These are phyloP conservation scores for Abrostola triplasia DNA, from an alignment of 2,888 invertebrate genomes.

Conservation along the genomic window DNA sequence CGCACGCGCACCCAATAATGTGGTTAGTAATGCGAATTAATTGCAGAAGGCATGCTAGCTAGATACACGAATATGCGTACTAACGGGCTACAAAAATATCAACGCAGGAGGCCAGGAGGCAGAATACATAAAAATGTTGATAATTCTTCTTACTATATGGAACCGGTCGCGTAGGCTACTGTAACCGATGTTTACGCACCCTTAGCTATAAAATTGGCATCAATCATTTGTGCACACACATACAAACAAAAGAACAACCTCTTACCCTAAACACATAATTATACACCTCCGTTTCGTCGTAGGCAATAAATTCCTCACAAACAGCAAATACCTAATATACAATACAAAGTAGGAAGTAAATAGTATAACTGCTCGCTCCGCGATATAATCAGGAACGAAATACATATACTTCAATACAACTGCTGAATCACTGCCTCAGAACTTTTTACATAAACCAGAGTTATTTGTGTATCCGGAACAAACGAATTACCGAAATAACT, in stretches of 20 bases:
- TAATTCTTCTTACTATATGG: no score
- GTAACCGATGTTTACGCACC: no score
- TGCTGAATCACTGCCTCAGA: conserved; percentile 11
- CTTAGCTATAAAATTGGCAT: no score
- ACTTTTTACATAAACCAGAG: conserved; percentile 2
- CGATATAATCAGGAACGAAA: conserved; percentile 8
- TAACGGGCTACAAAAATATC: no score
- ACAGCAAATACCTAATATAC: conserved; percentile 10
- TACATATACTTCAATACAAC: conserved; percentile 7
- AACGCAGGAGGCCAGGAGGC: no score
- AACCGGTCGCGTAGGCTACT: no score
- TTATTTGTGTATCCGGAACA: conserved; percentile 32
- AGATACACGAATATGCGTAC: no score
- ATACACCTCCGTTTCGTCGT: no score
- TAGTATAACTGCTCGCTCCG: conserved; percentile 24
- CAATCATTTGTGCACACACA: no score
- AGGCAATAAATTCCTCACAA: not conserved
- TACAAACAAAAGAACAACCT: no score
- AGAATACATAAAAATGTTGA: no score
- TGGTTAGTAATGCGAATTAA: not conserved
- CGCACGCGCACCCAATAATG: conserved; percentile 9
- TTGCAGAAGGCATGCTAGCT: not conserved
- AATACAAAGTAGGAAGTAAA: conserved; percentile 18
- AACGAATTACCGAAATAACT: conserved; percentile 23
- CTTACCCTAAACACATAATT: no score